Conservation (phyloP, 1,140 invertebrate genomes). For the Lerema accius region DNA sequence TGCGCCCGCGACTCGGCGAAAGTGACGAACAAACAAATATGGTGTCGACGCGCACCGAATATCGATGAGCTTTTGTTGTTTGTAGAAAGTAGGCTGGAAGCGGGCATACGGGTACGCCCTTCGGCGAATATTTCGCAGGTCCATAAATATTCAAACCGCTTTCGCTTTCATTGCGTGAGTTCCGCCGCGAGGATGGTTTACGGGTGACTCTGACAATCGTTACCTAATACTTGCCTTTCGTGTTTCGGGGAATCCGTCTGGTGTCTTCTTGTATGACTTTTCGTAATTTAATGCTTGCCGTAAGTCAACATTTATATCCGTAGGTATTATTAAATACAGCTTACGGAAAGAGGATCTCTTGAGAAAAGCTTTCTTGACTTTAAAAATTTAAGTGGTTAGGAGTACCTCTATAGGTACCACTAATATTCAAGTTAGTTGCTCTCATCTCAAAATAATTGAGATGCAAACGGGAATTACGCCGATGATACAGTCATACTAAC, state of each 20-base stretch:
- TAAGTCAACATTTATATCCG: neutral
- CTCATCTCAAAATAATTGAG: no score
- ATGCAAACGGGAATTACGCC: no score
- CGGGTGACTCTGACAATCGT: conserved; percentile 53
- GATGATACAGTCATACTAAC: no score
- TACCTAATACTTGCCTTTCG: conserved; percentile 56
- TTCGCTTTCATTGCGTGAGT: conserved; percentile 75
- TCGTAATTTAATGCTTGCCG: conserved; percentile 51
- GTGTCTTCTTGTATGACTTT: conserved; percentile 51
- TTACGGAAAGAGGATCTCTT: no score
- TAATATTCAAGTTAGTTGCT: no score
- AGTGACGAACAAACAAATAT: conserved; percentile 62
- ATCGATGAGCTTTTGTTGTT: conserved; percentile 76
- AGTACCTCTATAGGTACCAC: no score
- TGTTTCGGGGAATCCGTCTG: conserved; percentile 49
- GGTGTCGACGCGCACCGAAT: conserved; percentile 58
- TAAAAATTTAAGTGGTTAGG: no score
- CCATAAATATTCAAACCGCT: conserved; percentile 74
- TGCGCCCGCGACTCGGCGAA: conserved; percentile 54
- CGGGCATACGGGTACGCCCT: conserved; percentile 74
- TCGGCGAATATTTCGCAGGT: conserved; percentile 72
- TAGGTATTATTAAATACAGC: conserved; percentile 16
- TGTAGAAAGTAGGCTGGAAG: conserved; percentile 69
- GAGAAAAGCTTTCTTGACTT: no score
- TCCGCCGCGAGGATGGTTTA: conserved; percentile 46